A percentile compares a stretch with the other conserved stretches of the same genome.
Evolutionary conservation across 2,888 invertebrate genomes (phyloP).

Genomic region (Temnothorax ravouxi): DNA sequence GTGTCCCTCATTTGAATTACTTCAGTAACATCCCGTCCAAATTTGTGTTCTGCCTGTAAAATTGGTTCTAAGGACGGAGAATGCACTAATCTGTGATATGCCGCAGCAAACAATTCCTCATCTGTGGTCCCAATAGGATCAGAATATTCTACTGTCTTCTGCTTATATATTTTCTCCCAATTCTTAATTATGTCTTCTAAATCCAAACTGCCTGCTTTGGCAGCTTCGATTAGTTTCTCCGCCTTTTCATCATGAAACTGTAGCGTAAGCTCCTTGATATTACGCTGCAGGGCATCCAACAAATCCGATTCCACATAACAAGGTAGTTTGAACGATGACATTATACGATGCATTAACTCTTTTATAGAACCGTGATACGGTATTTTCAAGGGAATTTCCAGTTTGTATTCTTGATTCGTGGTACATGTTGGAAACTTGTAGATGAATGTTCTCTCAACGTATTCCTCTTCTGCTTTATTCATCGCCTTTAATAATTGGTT

Average conservation of each 20-base stretch:
- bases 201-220: slow-evolving; percentile 89
- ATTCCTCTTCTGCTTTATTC: slow-evolving; percentile 80
- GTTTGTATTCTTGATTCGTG: slow-evolving; percentile 87
- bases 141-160: slow-evolving; percentile 94
- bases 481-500: slow-evolving; percentile 54
- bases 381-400: slow-evolving; percentile 89
- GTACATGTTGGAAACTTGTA: slow-evolving; percentile 89
- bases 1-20: slow-evolving; percentile 91
- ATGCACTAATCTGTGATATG: slow-evolving; percentile 94
- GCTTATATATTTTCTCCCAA: slow-evolving; percentile 93
- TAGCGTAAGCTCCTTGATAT: slow-evolving; percentile 90
- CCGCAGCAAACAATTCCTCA: slow-evolving; percentile 94
- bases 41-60: slow-evolving; percentile 94
- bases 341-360: slow-evolving; percentile 90
- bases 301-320: slow-evolving; percentile 90
- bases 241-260: slow-evolving; percentile 90
- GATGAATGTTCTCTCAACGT: slow-evolving; percentile 82
- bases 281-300: slow-evolving; percentile 88
- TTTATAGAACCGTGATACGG: slow-evolving; percentile 88
- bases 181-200: slow-evolving; percentile 92
- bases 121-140: slow-evolving; percentile 94
- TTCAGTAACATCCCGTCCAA: slow-evolving; percentile 93
- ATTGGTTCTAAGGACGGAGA: slow-evolving; percentile 96
- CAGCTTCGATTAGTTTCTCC: slow-evolving; percentile 88
- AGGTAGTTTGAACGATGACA: slow-evolving; percentile 90